Base-by-base conservation (phyloP, 1,140 invertebrate species). In the Cepaea nemoralis region DNA sequence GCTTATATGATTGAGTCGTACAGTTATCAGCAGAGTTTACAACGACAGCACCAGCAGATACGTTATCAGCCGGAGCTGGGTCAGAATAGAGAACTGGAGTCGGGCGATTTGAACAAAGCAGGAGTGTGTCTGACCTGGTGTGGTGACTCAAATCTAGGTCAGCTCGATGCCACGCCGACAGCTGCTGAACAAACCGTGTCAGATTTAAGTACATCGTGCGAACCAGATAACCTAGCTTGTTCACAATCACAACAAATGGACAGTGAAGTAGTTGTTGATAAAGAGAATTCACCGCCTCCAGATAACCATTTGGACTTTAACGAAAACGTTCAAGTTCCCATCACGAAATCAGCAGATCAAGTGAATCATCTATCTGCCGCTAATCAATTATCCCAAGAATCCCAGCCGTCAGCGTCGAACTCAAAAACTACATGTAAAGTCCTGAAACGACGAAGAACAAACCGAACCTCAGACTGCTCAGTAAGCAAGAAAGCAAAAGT, bases 1-100 rank as follows among this genome's bases (percentile, higher is more conserved):
- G 93, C 94, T 39, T 94, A 93, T 87, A 94, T 94, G 93, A 93
- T 94, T 87, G 94, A 94, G 85, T 93, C 37, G 93, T 93, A 85
- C 92, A 88, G 81, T 80, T 83, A 77, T 79, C 87, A 82, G 59
- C 87, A 39, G 85, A 85, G 8, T 84, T 85, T 82, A 83, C 16
- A 84, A 84, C 24, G 79, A 82, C 75, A 80, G 45, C 50, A 59
- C 77, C 83, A 80, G 50, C 50, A 55, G n/a, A 8, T 14, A 2
- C n/a, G n/a, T 24, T 19, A 55, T 24, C 50, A 55, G 22, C 19
- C 39, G 12, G 19, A 45, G 33, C 66, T 37, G 48, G 39, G 66
- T 59, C 12, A 55, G 50, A n/a, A n/a, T n/a, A n/a, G n/a, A n/a
- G n/a, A n/a, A n/a, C n/a, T n/a, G n/a, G n/a, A n/a, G n/a, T n/a